Evolutionary conservation across 2,888 invertebrate genomes (phyloP), one percentile per base, ranked within the genome.

Genomic region (Carterocephalus palaemon): DNA sequence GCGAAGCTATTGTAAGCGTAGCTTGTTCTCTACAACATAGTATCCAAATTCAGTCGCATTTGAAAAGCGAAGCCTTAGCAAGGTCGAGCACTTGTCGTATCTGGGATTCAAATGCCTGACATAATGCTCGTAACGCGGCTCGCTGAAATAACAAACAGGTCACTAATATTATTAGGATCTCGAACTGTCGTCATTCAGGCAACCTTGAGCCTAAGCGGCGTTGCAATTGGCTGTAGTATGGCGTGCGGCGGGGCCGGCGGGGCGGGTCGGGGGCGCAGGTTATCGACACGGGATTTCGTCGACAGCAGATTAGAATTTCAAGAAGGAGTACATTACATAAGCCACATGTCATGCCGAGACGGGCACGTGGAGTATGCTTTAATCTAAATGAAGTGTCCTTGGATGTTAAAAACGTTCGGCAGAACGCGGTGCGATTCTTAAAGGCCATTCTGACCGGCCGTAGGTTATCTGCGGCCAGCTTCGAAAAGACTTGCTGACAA

Each of bases 321-420:
- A 29, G 29, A 16, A 29, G 15, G 7, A 32, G n/a, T n/a, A 32
- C 32, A 32, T 32, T 32, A 32, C 19, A 19, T 32, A 32, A 32
- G 32, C 32, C 17, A 19, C 9, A 32, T 32, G 32, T 10, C 19
- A n/a, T n/a, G 32, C 9, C 19, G 32, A 19, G 17, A 10, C 17
- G 17, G 32, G 10, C 32, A 32, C 32, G 32, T 32, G 17, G 19
- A 3, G 9, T n/a, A n/a, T n/a, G n/a, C n/a, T n/a, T n/a, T n/a
- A n/a, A n/a, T n/a, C n/a, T n/a, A n/a, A n/a, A n/a, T n/a, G n/a
- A n/a, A n/a, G n/a, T n/a, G n/a, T n/a, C n/a, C n/a, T n/a, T n/a
- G n/a, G n/a, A n/a, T n/a, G n/a, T n/a, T n/a, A n/a, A n/a, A n/a
- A n/a, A n/a, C n/a, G n/a, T n/a, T n/a, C n/a, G n/a, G n/a, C n/a